phyloP scores from a whole-genome alignment of 2,888 invertebrate genomes.

The Heliconius sara region DNA sequence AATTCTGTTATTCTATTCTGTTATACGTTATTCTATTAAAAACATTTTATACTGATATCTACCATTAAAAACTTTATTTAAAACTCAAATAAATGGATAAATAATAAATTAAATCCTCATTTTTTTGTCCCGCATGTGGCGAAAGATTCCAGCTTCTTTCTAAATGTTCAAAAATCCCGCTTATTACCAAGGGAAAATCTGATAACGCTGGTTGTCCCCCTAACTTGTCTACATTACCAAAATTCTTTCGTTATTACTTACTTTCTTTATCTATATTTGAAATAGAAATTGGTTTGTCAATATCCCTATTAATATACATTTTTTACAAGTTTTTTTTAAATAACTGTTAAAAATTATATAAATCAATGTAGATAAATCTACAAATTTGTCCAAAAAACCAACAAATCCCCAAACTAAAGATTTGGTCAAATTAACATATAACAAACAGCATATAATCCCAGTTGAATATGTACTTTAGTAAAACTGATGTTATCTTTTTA shows the following conservation, averaged over 20 bases:
- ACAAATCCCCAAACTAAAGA: constrained; percentile 26
- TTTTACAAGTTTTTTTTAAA: not conserved
- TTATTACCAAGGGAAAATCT: too few relatives aligned
- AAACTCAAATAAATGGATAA: too few relatives aligned
- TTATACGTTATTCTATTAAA: too few relatives aligned
- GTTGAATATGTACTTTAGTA: constrained; percentile 14
- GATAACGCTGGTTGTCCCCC: too few relatives aligned
- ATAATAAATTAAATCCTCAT: too few relatives aligned
- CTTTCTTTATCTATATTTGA: not conserved
- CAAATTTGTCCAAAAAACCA: constrained; percentile 24
- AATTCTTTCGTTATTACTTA: not conserved
- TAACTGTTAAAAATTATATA: not conserved
- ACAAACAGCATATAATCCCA: constrained; percentile 11
- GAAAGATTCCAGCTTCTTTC: too few relatives aligned
- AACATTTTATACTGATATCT: too few relatives aligned
- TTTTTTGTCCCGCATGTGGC: too few relatives aligned
- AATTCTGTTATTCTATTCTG: too few relatives aligned
- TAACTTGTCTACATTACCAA: not conserved
- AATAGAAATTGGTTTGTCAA: not conserved
- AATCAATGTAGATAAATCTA: not conserved
- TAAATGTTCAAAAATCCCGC: too few relatives aligned
- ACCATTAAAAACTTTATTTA: too few relatives aligned
- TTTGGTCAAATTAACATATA: constrained; percentile 10
- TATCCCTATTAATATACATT: constrained; percentile 5
- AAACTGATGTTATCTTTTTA: constrained; percentile 6